These are phyloP conservation scores for Ophion obscuratus DNA, from an alignment of 2,888 invertebrate genomes.

Conservation along the genomic window DNA sequence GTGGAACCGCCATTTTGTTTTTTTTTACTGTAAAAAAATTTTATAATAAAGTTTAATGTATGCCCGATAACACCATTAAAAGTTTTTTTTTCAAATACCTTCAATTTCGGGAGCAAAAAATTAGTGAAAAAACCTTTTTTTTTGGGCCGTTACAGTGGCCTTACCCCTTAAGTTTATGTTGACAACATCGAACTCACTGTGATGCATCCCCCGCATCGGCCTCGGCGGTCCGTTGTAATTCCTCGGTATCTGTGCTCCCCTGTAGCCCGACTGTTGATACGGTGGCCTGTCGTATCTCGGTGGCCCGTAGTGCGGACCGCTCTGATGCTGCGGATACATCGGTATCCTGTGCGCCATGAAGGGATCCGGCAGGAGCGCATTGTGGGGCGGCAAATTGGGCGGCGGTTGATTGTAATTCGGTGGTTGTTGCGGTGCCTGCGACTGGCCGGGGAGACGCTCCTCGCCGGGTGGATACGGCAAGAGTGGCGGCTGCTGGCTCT, in stretches of 20 bases:
- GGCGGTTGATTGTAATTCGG: constrained; percentile 79
- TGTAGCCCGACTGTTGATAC: constrained; percentile 79
- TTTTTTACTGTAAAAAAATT: no score
- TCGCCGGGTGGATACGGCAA: constrained; percentile 82
- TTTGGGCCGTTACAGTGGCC: no score
- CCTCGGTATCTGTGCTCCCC: constrained; percentile 80
- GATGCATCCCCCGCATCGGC: constrained; percentile 82
- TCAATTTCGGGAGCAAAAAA: no score
- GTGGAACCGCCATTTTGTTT: no score
- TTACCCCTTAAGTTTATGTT: not conserved
- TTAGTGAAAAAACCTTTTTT: no score
- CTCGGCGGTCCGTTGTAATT: constrained; percentile 82
- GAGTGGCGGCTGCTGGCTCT: constrained; percentile 79
- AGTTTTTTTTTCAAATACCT: no score
- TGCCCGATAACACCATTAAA: no score
- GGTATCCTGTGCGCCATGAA: constrained; percentile 81
- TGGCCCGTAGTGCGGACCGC: constrained; percentile 69
- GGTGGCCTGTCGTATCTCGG: constrained; percentile 80
- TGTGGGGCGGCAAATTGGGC: constrained; percentile 78
- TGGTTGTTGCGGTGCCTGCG: constrained; percentile 74
- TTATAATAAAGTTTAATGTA: no score
- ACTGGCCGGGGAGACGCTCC: constrained; percentile 78
- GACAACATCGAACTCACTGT: constrained; percentile 73
- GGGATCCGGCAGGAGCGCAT: constrained; percentile 80
- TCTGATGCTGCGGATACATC: constrained; percentile 80